Evolutionary conservation across 2,888 invertebrate genomes (phyloP).

Genomic region (Oegoconia quadripuncta): DNA sequence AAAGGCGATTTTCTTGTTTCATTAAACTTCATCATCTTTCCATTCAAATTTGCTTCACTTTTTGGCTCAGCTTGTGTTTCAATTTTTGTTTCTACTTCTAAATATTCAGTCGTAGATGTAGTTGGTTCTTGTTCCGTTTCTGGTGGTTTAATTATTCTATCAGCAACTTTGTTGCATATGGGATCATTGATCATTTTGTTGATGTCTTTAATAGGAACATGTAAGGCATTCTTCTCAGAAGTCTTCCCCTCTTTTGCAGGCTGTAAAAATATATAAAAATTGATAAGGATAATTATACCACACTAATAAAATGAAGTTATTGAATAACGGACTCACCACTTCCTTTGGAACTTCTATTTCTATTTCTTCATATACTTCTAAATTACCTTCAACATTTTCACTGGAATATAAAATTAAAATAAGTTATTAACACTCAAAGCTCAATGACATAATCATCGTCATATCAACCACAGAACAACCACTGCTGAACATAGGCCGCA

Average conservation of each 20-base stretch:
- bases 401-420: slow-evolving; percentile 37
- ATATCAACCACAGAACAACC: no score
- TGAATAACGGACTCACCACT: slow-evolving; percentile 43
- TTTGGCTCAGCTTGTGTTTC: slow-evolving; percentile 39
- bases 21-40: slow-evolving; percentile 60
- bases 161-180: slow-evolving; percentile 39
- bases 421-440: background rate
- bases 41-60: slow-evolving; percentile 55
- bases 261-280: slow-evolving; percentile 38
- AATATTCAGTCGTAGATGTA: slow-evolving; percentile 28
- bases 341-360: slow-evolving; percentile 67
- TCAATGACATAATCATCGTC: no score
- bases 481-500: no score
- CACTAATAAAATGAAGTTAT: no score
- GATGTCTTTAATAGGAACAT: slow-evolving; percentile 53
- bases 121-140: slow-evolving; percentile 31
- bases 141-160: slow-evolving; percentile 34
- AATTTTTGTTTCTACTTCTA: slow-evolving; percentile 37
- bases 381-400: slow-evolving; percentile 69
- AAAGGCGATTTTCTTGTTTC: slow-evolving; percentile 67
- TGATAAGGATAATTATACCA: background rate
- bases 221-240: slow-evolving; percentile 38
- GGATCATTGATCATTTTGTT: slow-evolving; percentile 48
- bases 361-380: slow-evolving; percentile 76
- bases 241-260: slow-evolving; percentile 46